A percentile compares a stretch with the other conserved stretches of the same genome.
phyloP scores from a whole-genome alignment of 2,113 vertebrate genomes.

The Stomatorhinus ivindoensis region DNA sequence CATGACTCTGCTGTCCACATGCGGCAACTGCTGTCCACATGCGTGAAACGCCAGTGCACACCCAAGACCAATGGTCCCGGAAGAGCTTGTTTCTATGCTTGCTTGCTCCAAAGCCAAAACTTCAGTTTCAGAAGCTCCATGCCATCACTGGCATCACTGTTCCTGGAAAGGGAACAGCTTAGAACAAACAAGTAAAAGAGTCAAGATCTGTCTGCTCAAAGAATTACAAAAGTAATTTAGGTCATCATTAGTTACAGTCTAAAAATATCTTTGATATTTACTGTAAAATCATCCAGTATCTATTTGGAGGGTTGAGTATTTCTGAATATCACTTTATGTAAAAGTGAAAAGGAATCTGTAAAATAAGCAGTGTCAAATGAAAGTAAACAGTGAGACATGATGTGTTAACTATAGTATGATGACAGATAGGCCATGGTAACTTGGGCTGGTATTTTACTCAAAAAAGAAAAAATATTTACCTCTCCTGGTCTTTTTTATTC shows the following conservation, averaged over 20 bases:
- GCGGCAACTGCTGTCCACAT: neutral
- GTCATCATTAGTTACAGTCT: neutral
- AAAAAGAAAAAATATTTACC: neutral
- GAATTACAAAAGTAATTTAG: neutral
- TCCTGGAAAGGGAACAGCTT: neutral
- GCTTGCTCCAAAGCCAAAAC: neutral
- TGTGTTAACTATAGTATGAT: neutral
- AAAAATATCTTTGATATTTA: neutral
- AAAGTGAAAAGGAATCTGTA: neutral
- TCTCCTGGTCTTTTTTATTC: neutral
- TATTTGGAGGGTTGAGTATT: neutral
- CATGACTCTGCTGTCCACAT: too few species aligned
- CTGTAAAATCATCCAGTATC: neutral
- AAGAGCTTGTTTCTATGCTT: neutral
- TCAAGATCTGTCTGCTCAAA: neutral
- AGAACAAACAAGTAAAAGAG: neutral
- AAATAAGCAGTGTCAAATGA: neutral
- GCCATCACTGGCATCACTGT: neutral
- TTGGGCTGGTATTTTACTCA: neutral
- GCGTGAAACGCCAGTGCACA: neutral
- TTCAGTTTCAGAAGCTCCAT: too few species aligned
- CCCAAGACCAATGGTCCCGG: neutral
- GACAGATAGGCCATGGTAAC: neutral
- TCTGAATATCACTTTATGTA: neutral
- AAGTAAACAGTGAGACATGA: neutral